Evolutionary conservation across 2,113 vertebrate genomes (phyloP), one percentile per base, ranked within the genome.

Genomic region (Thomomys bottae): DNA sequence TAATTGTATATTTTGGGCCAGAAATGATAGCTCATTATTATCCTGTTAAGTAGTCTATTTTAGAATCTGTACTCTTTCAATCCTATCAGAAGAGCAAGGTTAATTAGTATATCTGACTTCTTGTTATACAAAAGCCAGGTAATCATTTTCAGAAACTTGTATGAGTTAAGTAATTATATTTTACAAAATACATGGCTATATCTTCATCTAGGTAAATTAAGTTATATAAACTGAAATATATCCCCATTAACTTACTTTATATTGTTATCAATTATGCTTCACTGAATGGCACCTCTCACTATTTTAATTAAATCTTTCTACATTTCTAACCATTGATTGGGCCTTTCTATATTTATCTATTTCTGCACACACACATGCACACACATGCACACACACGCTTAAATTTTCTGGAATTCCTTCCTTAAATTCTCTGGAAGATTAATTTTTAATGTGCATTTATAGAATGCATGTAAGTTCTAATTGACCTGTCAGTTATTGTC

Each of bases 81-180:
- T 63, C 14, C 32, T 26, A 70, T 61, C 75, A 54, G 26, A 64
- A 77, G 11, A 71, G 3, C 21, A 77, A 49, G 61, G 0, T 49
- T 77, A 71, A 82, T 89, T 64, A 4, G 42, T 77, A 78, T 9
- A n/a, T 34, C 24, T 84, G 49, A 85, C 4, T 81, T 87, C n/a
- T n/a, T 57, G 24, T 71, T 21, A 18, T 3, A 12, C 36, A 20
- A 32, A 94, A 89, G 28, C 66, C 38, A 49, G 28, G 24, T 71
- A 77, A 57, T 86, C 86, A 75, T 70, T 94, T 92, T 57, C n/a
- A 64, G 34, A 80, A 40, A 70, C 10, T 73, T 88, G 7, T 57
- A 2, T 82, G 30, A 81, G 32, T 76, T 85, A 38, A 24, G 15
- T 81, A 34, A 57, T 66, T 92, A 30, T 66, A 72, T 78, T 87